Evolutionary conservation across 2,113 vertebrate species (phyloP).

Genomic region (Rhinichthys klamathensis): DNA sequence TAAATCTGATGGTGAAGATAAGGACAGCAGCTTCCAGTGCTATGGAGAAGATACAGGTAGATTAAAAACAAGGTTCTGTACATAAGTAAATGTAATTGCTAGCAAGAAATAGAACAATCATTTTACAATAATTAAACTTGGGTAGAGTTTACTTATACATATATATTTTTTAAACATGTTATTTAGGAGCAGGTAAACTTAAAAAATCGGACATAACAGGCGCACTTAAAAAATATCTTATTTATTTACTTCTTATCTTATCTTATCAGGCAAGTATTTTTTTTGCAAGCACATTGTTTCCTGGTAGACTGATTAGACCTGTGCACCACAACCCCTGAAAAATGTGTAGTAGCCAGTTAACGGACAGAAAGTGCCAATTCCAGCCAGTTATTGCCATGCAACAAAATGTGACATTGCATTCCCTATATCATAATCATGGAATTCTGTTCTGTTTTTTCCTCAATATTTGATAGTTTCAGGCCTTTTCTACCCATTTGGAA

Average conservation of each 20-base stretch:
- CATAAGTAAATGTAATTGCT: neutral
- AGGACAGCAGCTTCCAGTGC: neutral
- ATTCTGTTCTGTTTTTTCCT: neutral
- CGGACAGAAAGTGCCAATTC: too few species aligned
- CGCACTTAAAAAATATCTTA: neutral
- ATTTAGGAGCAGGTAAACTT: too few species aligned
- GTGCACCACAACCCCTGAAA: neutral
- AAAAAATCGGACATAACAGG: too few species aligned
- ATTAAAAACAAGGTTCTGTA: neutral
- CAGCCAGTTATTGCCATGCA: too few species aligned
- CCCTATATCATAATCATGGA: neutral
- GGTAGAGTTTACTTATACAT: neutral
- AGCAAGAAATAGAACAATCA: neutral
- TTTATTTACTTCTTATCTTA: neutral
- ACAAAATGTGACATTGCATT: neutral
- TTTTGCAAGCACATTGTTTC: neutral
- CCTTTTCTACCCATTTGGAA: conserved; percentile 12
- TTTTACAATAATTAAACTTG: neutral
- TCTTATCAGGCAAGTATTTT: neutral
- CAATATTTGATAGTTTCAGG: neutral
- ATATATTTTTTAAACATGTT: too few species aligned
- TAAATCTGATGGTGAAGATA: conserved; percentile 23
- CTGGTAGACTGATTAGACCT: neutral
- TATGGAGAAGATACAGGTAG: neutral
- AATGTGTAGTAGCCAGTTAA: neutral